Evolutionary conservation across 1,140 invertebrate genomes (phyloP).

Genomic region (Formica exsecta): DNA sequence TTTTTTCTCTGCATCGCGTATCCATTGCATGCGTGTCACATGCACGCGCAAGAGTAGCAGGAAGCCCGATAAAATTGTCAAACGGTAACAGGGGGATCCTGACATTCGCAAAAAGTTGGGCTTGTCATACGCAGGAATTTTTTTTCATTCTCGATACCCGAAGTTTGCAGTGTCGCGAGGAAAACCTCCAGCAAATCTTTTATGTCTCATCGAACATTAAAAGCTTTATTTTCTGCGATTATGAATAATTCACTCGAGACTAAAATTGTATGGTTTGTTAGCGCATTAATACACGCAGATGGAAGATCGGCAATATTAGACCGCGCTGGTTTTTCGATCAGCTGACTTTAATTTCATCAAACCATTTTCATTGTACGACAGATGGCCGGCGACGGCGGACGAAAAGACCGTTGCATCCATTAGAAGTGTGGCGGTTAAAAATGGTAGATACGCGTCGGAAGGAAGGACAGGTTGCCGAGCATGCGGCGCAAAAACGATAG

Average conservation of each 20-base stretch:
- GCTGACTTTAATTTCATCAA: constrained; percentile 86
- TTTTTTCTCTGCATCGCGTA: constrained; percentile 45
- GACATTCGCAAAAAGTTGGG: constrained; percentile 59
- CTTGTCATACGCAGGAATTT: constrained; percentile 29
- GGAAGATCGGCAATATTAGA: constrained; percentile 41
- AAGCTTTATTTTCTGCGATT: constrained; percentile 7
- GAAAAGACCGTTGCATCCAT: constrained; percentile 86
- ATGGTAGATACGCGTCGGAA: constrained; percentile 76
- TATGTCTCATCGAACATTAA: neutral
- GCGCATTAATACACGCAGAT: neutral
- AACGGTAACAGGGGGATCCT: constrained; percentile 39
- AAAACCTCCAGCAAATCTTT: neutral
- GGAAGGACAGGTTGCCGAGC: constrained; percentile 83
- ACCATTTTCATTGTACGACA: constrained; percentile 83
- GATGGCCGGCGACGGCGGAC: constrained; percentile 83
- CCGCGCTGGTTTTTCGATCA: constrained; percentile 78
- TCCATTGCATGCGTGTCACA: constrained; percentile 52
- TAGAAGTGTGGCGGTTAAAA: constrained; percentile 84
- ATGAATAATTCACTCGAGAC: neutral
- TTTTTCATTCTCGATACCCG: constrained; percentile 14
- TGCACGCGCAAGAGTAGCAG: constrained; percentile 10
- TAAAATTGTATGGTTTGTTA: neutral
- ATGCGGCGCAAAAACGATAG: constrained; percentile 59
- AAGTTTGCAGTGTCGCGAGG: neutral
- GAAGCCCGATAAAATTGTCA: constrained; percentile 74